A percentile compares a stretch with the other conserved stretches of the same genome.
Evolutionary conservation across 2,888 invertebrate species (phyloP).

Genomic region (Dynastes grantii): DNA sequence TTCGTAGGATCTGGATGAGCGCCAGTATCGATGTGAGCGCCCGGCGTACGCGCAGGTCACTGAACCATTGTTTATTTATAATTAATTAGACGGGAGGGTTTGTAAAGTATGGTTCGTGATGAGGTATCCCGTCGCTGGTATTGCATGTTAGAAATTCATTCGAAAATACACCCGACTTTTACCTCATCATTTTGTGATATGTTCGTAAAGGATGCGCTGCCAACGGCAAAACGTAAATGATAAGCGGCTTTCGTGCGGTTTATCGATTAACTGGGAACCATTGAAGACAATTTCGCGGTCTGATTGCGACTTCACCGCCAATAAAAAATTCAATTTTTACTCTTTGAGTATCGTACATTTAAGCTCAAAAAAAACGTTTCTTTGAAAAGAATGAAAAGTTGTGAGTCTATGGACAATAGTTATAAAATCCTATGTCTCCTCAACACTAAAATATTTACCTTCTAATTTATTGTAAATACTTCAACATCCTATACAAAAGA

Average conservation of each 20-base stretch:
- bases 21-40: not conserved
- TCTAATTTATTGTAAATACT: too few species aligned
- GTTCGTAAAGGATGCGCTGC: constrained; percentile 6
- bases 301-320: not conserved
- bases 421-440: too few species aligned
- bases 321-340: not conserved
- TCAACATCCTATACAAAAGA: too few species aligned
- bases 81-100: constrained; percentile 25
- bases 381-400: not conserved
- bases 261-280: constrained; percentile 9
- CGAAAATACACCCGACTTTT: not conserved
- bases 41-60: not conserved
- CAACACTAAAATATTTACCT: too few species aligned
- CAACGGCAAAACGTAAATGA: not conserved
- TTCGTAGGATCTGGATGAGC: too few species aligned
- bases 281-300: constrained; percentile 16
- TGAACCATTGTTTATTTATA: constrained; percentile 43
- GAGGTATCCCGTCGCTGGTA: not conserved
- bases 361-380: not conserved
- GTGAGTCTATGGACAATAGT: too few species aligned
- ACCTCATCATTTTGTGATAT: constrained; percentile 14
- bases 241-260: constrained; percentile 6
- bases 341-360: too few species aligned
- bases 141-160: constrained; percentile 17
- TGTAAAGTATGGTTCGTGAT: constrained; percentile 1